Conservation (phyloP, 37 sponge, comb jelly and placozoan genomes). For the Tethya wilhelma region DNA sequence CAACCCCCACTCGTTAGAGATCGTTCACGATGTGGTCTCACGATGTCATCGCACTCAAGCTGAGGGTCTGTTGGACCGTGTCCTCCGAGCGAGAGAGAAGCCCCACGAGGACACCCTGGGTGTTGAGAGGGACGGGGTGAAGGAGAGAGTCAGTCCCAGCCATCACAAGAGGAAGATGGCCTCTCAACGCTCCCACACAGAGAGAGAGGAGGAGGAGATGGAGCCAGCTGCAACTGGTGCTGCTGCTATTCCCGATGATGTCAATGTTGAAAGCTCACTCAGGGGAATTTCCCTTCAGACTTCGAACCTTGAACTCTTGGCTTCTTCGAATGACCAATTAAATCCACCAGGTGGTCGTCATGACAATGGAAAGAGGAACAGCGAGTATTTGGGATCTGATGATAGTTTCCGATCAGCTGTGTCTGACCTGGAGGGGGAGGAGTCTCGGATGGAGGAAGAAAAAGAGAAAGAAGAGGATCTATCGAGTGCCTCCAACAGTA, state of each 20-base stretch:
- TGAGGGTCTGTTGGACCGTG: slow-evolving; percentile 45
- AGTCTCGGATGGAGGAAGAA: no score
- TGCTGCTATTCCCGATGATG: neutral
- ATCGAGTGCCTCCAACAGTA: no score
- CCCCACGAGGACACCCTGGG: neutral
- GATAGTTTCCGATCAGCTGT: slow-evolving; percentile 50
- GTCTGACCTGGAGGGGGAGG: slow-evolving; percentile 46
- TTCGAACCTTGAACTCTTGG: no score
- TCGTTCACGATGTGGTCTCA: slow-evolving; percentile 39
- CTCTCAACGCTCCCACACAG: neutral
- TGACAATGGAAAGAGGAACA: no score
- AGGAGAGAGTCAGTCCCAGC: neutral
- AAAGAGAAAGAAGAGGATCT: no score
- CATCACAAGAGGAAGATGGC: neutral
- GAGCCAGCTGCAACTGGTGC: neutral
- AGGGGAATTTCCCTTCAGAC: no score
- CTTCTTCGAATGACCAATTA: no score
- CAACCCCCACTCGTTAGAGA: slow-evolving; percentile 33
- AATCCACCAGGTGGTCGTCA: neutral
- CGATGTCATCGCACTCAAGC: slow-evolving; percentile 45
- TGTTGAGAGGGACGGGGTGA: neutral
- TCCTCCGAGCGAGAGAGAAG: slow-evolving; percentile 36
- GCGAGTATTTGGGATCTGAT: slow-evolving; percentile 27
- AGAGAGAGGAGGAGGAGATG: neutral
- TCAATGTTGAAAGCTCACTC: neutral